Base-by-base conservation (phyloP, 2,797 vertebrate genomes). In the Propithecus deckenii region DNA sequence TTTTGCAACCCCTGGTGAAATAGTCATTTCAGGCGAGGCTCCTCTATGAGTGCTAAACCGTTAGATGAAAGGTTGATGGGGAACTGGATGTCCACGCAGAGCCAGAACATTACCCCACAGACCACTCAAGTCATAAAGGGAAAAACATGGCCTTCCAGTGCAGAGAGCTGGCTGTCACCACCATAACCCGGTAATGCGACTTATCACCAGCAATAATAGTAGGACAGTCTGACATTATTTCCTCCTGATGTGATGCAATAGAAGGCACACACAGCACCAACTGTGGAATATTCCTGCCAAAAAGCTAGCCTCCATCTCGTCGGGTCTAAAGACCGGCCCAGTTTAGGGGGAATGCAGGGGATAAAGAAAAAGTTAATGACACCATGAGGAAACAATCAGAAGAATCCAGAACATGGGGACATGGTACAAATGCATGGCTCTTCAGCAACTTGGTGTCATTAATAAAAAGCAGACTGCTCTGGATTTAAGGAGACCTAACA, bases 71-170 rank as follows among this genome's bases (percentile, higher is more conserved):
- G 63, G 59, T 0, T 57, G 30, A 43, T 28, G 32, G 79, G 38
- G 50, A 23, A 3, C 57, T 10, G 17, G 25, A 8, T 4, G 76
- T 6, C 67, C 41, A 0, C 50, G 1, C 0, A 2, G 83, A 89
- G 65, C 74, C 43, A 5, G 23, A 4, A 63, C 63, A 2, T 12
- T 1, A 9, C 38, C 52, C 67, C 38, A 18, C 38, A 13, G 85
- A 7, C 67, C 41, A 9, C 63, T 2, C 2, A 80, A 38, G 69
- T 65, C 96, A 48, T 1, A 38, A 18, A 18, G 75, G 59, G 46
- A 3, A 28, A 57, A 28, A 12, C 5, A 0, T 0, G 17, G 78
- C 74, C 52, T 12, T 5, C 2, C 7, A 0, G 12, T 0, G 0
- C 20, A 0, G 20, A 79, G 5, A 43, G 93, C 94, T 25, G 85